These are phyloP conservation scores for Sparidentex hasta DNA, from an alignment of 2,797 vertebrate species.

Conservation along the genomic window DNA sequence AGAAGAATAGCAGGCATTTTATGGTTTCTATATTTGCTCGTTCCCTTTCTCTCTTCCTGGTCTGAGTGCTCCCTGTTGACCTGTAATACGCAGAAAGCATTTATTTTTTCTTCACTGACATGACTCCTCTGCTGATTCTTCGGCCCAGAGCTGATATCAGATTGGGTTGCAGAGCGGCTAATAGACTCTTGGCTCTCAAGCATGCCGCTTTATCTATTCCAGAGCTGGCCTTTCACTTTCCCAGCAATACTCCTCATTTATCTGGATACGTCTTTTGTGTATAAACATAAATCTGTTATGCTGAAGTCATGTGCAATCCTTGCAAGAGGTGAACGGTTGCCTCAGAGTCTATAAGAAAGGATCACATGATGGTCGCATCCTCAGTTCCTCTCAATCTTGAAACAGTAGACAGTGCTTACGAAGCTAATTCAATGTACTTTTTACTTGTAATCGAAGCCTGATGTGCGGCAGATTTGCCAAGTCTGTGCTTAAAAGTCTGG, in stretches of 20 bases:
- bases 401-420: conserved; percentile 27
- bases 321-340: conserved; percentile 39
- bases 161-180: conserved; percentile 57
- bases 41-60: conserved; percentile 33
- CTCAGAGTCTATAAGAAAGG: conserved; percentile 39
- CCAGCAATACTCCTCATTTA: conserved; percentile 60
- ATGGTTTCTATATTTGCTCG: conserved; percentile 47
- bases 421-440: conserved; percentile 49
- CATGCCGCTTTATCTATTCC: conserved; percentile 60
- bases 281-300: conserved; percentile 64
- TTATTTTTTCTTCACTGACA: conserved; percentile 58
- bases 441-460: conserved; percentile 59
- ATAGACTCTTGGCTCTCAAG: conserved; percentile 66
- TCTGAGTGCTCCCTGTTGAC: conserved; percentile 49
- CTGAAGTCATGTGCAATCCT: conserved; percentile 34
- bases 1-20: conserved; percentile 37
- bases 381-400: conserved; percentile 33
- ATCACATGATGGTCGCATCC: conserved; percentile 57
- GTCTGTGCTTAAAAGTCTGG: conserved; percentile 43
- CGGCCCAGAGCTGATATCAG: conserved; percentile 58
- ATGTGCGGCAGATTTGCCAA: conserved; percentile 55
- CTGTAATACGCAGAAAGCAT: conserved; percentile 47
- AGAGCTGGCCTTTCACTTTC: conserved; percentile 62
- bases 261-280: conserved; percentile 53
- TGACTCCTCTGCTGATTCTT: conserved; percentile 57